Evolutionary conservation across 1,140 invertebrate species (phyloP).

Genomic region (Chrysomallon squamiferum): DNA sequence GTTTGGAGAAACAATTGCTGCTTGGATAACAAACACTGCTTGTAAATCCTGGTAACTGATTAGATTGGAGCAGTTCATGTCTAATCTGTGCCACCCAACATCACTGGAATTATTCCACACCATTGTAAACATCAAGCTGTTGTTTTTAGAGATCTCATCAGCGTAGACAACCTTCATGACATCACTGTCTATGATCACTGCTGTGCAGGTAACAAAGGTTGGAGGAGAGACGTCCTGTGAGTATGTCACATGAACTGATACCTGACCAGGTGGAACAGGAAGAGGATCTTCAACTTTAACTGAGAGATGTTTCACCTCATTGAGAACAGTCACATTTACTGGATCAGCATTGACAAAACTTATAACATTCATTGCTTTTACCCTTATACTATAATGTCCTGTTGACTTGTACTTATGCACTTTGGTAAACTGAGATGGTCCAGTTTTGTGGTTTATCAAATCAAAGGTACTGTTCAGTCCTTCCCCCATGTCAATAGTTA

Average conservation of each 20-base stretch:
- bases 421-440: conserved; percentile 6
- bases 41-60: conserved; percentile 20
- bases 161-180: background rate
- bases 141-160: conserved; percentile 13
- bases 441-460: conserved; percentile 18
- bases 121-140: conserved; percentile 6
- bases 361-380: conserved; percentile 22
- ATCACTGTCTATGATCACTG: background rate
- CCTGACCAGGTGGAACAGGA: conserved; percentile 19
- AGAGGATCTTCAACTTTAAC: conserved; percentile 15
- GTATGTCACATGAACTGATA: conserved; percentile 13
- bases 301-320: conserved; percentile 21
- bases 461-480: background rate
- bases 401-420: conserved; percentile 8
- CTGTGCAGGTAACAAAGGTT: conserved; percentile 20
- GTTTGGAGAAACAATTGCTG: conserved; percentile 12
- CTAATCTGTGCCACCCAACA: conserved; percentile 21
- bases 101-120: conserved; percentile 11
- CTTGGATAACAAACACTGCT: conserved; percentile 23
- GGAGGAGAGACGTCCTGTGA: conserved; percentile 11
- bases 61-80: conserved; percentile 30
- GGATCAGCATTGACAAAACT: conserved; percentile 7
- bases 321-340: conserved; percentile 16
- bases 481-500: conserved; percentile 20
- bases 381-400: conserved; percentile 20